A percentile compares a stretch with the other conserved stretches of the same genome.
Conservation (phyloP, 2,113 vertebrate species). For the Alexandromys fortis region DNA sequence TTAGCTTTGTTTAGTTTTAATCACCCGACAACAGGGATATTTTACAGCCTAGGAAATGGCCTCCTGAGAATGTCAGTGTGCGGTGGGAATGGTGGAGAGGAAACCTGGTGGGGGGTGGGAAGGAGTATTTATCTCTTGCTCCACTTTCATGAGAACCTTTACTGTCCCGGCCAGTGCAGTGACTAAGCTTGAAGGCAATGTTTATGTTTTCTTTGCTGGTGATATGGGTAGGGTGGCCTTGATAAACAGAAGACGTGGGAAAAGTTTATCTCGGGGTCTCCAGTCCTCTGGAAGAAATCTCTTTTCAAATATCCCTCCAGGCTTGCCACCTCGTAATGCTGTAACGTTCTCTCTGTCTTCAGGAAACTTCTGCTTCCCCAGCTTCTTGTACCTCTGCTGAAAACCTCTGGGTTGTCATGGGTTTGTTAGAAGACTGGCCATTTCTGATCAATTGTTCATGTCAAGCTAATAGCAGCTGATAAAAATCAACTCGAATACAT, state of each 20-base stretch:
- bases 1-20: not conserved
- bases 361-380: not conserved
- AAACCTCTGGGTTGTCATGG: not conserved
- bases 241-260: conserved; percentile 58
- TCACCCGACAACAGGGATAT: not conserved
- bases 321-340: not conserved
- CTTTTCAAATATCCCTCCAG: not conserved
- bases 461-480: not conserved
- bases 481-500: not conserved
- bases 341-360: not conserved
- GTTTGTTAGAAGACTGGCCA: not conserved
- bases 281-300: not conserved
- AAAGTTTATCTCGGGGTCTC: conserved; percentile 42
- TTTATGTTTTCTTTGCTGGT: conserved; percentile 60
- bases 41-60: conserved; percentile 28
- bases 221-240: not conserved
- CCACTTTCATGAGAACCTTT: not conserved
- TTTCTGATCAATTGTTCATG: not conserved
- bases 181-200: conserved; percentile 45
- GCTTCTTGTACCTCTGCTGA: not conserved
- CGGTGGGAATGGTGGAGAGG: not conserved
- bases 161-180: not conserved
- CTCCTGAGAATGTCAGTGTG: not conserved
- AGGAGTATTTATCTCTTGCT: conserved; percentile 31
- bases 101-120: not conserved